A percentile compares a stretch with the other conserved stretches of the same genome.
Evolutionary conservation across 2,797 vertebrate species (phyloP).

Genomic region (Phylloscopus collybita): DNA sequence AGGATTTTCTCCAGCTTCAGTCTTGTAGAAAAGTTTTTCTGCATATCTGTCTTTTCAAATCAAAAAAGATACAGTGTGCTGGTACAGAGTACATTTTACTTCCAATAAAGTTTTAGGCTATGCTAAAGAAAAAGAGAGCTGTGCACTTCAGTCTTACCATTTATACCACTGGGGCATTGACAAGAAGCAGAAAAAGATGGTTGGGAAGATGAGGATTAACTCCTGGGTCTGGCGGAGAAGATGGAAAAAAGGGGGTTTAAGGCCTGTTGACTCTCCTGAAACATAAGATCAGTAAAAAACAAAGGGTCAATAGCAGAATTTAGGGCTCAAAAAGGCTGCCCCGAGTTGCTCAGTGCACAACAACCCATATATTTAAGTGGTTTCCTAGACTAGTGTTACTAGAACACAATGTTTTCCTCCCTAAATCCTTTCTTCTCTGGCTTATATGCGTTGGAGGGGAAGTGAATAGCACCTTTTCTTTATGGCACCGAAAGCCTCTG

Average conservation of each 20-base stretch:
- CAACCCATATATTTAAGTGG: background rate
- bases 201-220: background rate
- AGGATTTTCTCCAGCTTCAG: slow-evolving; percentile 53
- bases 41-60: slow-evolving; percentile 48
- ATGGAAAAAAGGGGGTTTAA: background rate
- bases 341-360: background rate
- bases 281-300: background rate
- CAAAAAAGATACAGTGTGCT: slow-evolving; percentile 8
- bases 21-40: slow-evolving; percentile 58
- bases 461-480: background rate
- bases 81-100: background rate
- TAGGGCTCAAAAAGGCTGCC: background rate
- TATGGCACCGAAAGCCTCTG: background rate
- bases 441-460: fast-evolving
- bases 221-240: background rate
- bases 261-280: background rate
- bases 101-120: slow-evolving; percentile 27
- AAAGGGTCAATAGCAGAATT: background rate
- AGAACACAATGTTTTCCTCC: background rate
- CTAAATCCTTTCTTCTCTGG: background rate
- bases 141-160: background rate
- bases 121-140: slow-evolving; percentile 2
- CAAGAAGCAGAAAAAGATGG: background rate
- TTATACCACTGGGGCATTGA: background rate
- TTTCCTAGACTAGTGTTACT: background rate